Evolutionary conservation across 35 echinoderm and acorn worm species (phyloP).

Genomic region (Ophiothrix spiculata): DNA sequence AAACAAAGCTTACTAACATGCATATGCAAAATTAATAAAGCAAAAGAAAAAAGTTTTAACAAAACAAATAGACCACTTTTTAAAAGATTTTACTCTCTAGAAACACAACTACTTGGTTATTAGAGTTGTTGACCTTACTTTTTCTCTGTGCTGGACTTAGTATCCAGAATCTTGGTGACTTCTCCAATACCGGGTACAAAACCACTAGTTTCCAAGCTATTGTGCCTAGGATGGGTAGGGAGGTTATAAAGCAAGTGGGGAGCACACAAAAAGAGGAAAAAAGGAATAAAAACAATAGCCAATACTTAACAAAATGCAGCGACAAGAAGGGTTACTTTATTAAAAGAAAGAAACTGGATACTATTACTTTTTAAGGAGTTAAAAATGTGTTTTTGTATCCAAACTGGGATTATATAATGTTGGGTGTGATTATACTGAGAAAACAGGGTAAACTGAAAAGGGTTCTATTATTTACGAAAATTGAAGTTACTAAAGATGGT

Average conservation of each 20-base stretch:
- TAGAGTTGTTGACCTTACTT: not conserved
- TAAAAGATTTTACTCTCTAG: too few species aligned
- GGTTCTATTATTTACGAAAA: too few species aligned
- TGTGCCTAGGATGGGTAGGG: not conserved
- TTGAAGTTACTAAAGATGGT: too few species aligned
- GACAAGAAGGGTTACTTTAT: not conserved
- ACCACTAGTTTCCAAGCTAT: slow-evolving; percentile 1
- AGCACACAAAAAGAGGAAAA: not conserved
- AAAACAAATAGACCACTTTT: too few species aligned
- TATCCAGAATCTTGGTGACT: not conserved
- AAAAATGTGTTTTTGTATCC: too few species aligned
- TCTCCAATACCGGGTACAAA: slow-evolving; percentile 1
- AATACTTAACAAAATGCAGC: not conserved
- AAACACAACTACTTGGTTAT: not conserved
- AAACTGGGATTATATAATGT: too few species aligned
- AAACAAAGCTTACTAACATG: too few species aligned
- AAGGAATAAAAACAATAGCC: not conserved
- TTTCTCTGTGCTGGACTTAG: not conserved
- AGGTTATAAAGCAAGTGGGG: too few species aligned
- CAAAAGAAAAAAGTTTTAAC: too few species aligned
- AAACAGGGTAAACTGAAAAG: too few species aligned
- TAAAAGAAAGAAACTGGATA: not conserved
- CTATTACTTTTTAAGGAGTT: too few species aligned
- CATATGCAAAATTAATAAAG: too few species aligned
- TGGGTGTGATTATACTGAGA: not conserved